These are phyloP conservation scores for Electrophaes corylata DNA, from an alignment of 2,888 invertebrate genomes.

Conservation along the genomic window DNA sequence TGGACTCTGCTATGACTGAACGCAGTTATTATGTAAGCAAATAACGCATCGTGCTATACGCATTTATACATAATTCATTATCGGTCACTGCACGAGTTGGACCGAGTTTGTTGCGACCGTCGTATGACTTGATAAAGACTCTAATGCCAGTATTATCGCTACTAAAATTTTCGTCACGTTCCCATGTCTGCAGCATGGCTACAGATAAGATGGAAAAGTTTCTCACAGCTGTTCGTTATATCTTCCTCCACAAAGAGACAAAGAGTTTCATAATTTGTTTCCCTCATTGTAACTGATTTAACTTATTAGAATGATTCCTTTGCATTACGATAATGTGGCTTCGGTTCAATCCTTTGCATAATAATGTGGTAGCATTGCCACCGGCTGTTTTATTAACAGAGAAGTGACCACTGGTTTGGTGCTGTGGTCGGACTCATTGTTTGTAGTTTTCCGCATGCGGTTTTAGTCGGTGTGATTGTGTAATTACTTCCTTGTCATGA, in stretches of 20 bases:
- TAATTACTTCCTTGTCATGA: slow-evolving; percentile 73
- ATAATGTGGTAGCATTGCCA: slow-evolving; percentile 42
- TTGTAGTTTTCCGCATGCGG: slow-evolving; percentile 66
- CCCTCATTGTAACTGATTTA: slow-evolving; percentile 42
- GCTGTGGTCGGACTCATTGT: slow-evolving; percentile 48
- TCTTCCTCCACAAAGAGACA: slow-evolving; percentile 37
- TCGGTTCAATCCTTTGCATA: slow-evolving; percentile 36
- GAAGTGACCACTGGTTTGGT: slow-evolving; percentile 40
- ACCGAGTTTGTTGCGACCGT: slow-evolving; percentile 45
- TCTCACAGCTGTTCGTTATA: slow-evolving; percentile 32
- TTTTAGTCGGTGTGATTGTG: slow-evolving; percentile 63
- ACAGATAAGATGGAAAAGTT: slow-evolving; percentile 40
- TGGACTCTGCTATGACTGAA: slow-evolving; percentile 61
- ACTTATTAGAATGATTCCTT: slow-evolving; percentile 18
- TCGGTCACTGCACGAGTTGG: slow-evolving; percentile 64
- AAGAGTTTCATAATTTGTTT: slow-evolving; percentile 39
- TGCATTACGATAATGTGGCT: slow-evolving; percentile 40
- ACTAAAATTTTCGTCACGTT: slow-evolving; percentile 40
- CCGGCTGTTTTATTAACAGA: slow-evolving; percentile 37
- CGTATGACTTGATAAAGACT: slow-evolving; percentile 45
- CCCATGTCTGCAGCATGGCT: slow-evolving; percentile 34
- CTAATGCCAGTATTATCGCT: slow-evolving; percentile 43
- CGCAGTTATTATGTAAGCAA: slow-evolving; percentile 73
- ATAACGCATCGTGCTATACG: slow-evolving; percentile 60
- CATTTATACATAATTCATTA: slow-evolving; percentile 72